phyloP scores from a whole-genome alignment of 64 coral and sea anemone genomes.

The Porites australiensis region DNA sequence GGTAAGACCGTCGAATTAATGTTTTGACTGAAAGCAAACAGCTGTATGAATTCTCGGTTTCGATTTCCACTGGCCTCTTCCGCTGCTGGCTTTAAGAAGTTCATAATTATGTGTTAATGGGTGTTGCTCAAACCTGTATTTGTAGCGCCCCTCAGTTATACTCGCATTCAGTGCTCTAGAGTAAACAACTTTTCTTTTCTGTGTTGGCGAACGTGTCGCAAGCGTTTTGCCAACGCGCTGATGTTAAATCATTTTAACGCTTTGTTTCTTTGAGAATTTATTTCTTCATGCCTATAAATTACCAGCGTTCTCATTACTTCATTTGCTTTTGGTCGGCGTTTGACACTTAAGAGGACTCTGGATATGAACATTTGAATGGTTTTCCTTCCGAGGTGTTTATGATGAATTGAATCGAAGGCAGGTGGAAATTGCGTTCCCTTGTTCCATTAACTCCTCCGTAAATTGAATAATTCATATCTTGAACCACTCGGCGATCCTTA shows the following conservation, averaged over 20 bases:
- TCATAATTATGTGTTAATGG: slow-evolving; percentile 15
- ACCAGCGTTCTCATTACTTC: background rate
- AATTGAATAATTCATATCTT: slow-evolving; percentile 40
- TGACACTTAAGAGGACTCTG: background rate
- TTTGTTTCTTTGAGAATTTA: background rate
- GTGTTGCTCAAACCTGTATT: background rate
- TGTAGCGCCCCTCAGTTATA: background rate
- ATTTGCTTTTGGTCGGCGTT: background rate
- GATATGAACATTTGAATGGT: background rate
- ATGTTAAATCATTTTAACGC: background rate
- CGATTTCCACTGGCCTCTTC: background rate
- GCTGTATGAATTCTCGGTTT: no score
- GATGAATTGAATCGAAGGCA: background rate
- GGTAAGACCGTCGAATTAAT: no score
- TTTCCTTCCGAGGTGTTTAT: background rate
- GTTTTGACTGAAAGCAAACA: no score
- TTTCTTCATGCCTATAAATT: no score
- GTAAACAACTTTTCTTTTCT: background rate
- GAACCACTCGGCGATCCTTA: background rate
- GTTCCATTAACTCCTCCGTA: slow-evolving; percentile 11
- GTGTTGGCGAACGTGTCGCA: background rate
- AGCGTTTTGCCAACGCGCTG: background rate
- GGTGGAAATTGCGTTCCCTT: background rate
- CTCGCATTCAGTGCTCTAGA: background rate
- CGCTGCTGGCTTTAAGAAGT: background rate